Conservation (phyloP, 2,113 vertebrate genomes). For the Planiliza haematocheilus region DNA sequence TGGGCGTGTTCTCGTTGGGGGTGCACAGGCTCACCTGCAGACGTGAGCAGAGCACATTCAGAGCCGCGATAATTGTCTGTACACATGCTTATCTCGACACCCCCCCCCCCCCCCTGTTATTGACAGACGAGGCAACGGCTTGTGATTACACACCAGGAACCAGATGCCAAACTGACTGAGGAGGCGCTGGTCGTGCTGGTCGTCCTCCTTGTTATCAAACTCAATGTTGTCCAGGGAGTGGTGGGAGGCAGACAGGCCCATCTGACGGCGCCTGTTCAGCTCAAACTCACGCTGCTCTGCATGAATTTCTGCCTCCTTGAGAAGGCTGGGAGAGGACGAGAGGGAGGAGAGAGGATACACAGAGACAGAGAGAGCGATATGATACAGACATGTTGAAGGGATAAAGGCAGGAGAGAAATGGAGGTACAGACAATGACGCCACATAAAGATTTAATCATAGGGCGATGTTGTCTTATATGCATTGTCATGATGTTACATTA, state of each 20-base stretch:
- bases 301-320: slow-evolving; percentile 98
- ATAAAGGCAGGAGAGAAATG: neutral
- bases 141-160: slow-evolving; percentile 91
- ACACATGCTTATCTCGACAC: slow-evolving; percentile 37
- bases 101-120: slow-evolving; percentile 9
- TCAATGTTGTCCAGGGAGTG: slow-evolving; percentile 97
- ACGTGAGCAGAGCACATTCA: neutral
- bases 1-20: slow-evolving; percentile 98
- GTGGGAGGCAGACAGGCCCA: slow-evolving; percentile 96
- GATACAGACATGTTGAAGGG: neutral
- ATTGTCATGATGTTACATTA: too few relatives aligned
- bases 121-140: slow-evolving; percentile 37
- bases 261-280: slow-evolving; percentile 93
- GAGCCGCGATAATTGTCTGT: slow-evolving; percentile 24
- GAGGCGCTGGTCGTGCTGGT: slow-evolving; percentile 97
- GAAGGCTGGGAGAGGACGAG: slow-evolving; percentile 81
- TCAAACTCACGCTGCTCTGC: slow-evolving; percentile 96
- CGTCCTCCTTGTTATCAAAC: slow-evolving; percentile 98
- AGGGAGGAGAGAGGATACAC: neutral
- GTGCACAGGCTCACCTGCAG: slow-evolving; percentile 97
- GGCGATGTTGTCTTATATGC: neutral
- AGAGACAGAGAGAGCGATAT: neutral
- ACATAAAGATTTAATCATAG: neutral
- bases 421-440: neutral
- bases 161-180: slow-evolving; percentile 99